phyloP scores from a whole-genome alignment of 2,113 vertebrate genomes.

The Gadus macrocephalus region DNA sequence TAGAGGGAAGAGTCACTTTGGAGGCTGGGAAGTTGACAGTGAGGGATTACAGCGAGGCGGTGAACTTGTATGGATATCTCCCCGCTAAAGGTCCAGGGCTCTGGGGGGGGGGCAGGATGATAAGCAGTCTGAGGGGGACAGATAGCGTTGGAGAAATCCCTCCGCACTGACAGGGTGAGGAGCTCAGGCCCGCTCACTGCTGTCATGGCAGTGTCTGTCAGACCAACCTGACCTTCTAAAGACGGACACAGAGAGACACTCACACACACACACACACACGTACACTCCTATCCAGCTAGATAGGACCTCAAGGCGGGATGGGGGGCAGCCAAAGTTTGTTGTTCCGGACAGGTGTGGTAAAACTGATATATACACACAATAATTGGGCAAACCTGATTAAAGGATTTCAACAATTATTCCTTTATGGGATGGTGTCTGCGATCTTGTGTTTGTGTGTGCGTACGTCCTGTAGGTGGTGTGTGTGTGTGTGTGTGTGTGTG shows the following conservation, averaged over 20 bases:
- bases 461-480: too few species aligned
- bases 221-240: constrained; percentile 27
- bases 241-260: constrained; percentile 5
- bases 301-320: too few species aligned
- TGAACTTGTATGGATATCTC: background rate
- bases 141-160: constrained; percentile 14
- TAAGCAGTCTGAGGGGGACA: constrained; percentile 10
- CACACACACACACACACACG: constrained; percentile 4
- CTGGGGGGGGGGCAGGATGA: background rate
- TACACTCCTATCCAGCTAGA: too few species aligned
- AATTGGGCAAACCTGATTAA: too few species aligned
- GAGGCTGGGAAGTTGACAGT: too few species aligned
- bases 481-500: too few species aligned
- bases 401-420: too few species aligned
- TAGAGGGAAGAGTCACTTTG: background rate
- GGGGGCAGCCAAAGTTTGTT: too few species aligned
- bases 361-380: too few species aligned
- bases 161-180: constrained; percentile 7
- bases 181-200: constrained; percentile 11
- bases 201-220: constrained; percentile 21
- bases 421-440: too few species aligned
- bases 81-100: background rate
- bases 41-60: background rate
- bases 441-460: too few species aligned
- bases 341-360: too few species aligned